Evolutionary conservation across 2,797 vertebrate genomes (phyloP).

Genomic region (Macropus fuliginosus): DNA sequence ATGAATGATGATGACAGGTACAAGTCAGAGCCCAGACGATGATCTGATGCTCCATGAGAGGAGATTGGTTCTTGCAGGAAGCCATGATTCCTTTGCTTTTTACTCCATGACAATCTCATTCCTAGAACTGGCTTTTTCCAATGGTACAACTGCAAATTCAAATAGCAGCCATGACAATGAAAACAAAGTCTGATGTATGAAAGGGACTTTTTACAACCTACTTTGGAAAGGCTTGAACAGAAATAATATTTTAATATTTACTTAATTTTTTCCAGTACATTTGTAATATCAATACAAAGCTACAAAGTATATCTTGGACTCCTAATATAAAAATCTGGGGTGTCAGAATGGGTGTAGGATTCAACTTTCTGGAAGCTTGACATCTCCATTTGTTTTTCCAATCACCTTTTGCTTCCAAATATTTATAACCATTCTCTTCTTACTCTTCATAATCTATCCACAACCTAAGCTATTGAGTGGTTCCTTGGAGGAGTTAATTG

Average conservation of each 20-base stretch:
- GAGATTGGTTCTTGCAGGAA: not conserved
- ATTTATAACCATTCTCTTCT: constrained; percentile 40
- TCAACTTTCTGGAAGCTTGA: constrained; percentile 48
- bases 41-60: not conserved
- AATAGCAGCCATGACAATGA: not conserved
- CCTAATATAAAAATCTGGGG: not conserved
- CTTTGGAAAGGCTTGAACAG: not conserved
- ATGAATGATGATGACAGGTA: not conserved
- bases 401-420: constrained; percentile 40
- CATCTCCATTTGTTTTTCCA: constrained; percentile 55
- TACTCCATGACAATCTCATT: not conserved
- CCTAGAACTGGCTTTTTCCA: not conserved
- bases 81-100: not conserved
- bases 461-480: not conserved
- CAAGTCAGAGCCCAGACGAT: not conserved
- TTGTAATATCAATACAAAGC: not conserved
- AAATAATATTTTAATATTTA: not conserved
- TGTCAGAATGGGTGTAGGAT: not conserved
- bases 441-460: not conserved
- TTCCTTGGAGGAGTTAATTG: not conserved
- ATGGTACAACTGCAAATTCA: not conserved
- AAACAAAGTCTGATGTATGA: not conserved
- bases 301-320: not conserved
- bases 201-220: not conserved
- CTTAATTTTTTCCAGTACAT: not conserved